Base-by-base conservation (phyloP, 2,797 vertebrate genomes). In the Buphagus erythrorhynchus region DNA sequence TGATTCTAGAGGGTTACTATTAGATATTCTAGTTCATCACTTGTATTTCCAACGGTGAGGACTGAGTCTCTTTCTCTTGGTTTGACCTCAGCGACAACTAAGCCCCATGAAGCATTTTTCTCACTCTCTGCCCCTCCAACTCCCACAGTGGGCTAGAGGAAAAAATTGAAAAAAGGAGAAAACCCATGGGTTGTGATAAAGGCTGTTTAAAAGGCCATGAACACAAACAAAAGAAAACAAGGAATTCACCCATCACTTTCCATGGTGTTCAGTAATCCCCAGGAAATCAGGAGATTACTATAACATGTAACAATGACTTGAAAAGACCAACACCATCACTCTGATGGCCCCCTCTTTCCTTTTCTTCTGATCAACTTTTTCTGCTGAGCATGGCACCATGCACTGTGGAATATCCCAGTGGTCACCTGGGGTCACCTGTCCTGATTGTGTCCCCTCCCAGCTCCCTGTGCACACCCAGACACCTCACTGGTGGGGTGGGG, bases 401-500 rank as follows among this genome's bases (percentile, higher is more conserved):
- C 7, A 22, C 11, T 38, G 0, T 45, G n/a, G 43, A 83, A 26
- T 31, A 31, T 4, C 17, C 17, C n/a, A 16, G 21, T 33, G 51
- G 17, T 19, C 45, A 52, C 5, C 15, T 52, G 33, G 7, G 5
- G 14, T 52, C 59, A 4, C 14, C 14, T 52, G 20, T 59, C 29
- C 45, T 33, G 8, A 4, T 5, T 22, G 3, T 13, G 20, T 15
- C 24, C 29, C 3, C 6, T 73, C 28, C 33, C 52, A 73, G 2
- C 8, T 25, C 29, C 18, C 38, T 52, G 6, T 38, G 24, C 20
- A 51, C 9, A 16, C 5, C 4, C 20, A 79, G 24, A 14, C 4
- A 17, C 5, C 5, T 29, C 2, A 2, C 14, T 57, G 6, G 6
- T 9, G 13, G 10, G 4, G 4, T 52, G 24, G 9, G 6, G 2